These are phyloP conservation scores for Tympanuchus pallidicinctus DNA, from an alignment of 2,113 vertebrate species.

Conservation along the genomic window DNA sequence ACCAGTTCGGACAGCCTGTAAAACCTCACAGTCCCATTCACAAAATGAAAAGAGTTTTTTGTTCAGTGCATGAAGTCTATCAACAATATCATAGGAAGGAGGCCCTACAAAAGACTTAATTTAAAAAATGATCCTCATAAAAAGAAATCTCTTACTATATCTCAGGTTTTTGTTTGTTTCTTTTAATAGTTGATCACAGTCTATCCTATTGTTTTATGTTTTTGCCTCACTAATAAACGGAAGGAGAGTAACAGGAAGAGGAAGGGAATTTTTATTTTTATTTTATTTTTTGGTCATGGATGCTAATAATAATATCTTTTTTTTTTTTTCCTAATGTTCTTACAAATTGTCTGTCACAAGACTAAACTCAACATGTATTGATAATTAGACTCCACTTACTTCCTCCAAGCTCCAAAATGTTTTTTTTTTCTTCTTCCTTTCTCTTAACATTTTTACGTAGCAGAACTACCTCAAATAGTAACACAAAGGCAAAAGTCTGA, in stretches of 20 bases:
- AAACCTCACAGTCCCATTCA: conserved; percentile 10
- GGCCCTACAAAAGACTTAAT: background rate
- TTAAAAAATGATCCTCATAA: background rate
- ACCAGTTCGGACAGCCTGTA: conserved; percentile 36
- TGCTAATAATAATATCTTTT: background rate
- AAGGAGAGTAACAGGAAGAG: background rate
- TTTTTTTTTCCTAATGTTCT: background rate
- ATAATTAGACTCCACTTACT: background rate
- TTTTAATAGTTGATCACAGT: background rate
- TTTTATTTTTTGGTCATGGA: background rate
- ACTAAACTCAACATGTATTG: background rate
- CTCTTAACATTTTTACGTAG: background rate
- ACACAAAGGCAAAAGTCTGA: background rate
- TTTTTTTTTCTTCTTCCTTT: background rate
- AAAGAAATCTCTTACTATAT: background rate
- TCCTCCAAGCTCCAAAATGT: background rate
- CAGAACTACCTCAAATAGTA: background rate
- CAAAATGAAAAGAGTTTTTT: conserved; percentile 26
- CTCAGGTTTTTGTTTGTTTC: background rate
- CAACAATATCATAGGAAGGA: background rate
- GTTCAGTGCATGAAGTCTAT: background rate
- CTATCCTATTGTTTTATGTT: background rate
- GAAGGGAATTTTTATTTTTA: background rate
- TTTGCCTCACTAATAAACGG: background rate
- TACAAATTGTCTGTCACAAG: background rate